Percentiles rank a stretch among this genome's conserved stretches.
Evolutionary conservation across 1,140 invertebrate species (phyloP).

Genomic region (Geopemphigus sp.): DNA sequence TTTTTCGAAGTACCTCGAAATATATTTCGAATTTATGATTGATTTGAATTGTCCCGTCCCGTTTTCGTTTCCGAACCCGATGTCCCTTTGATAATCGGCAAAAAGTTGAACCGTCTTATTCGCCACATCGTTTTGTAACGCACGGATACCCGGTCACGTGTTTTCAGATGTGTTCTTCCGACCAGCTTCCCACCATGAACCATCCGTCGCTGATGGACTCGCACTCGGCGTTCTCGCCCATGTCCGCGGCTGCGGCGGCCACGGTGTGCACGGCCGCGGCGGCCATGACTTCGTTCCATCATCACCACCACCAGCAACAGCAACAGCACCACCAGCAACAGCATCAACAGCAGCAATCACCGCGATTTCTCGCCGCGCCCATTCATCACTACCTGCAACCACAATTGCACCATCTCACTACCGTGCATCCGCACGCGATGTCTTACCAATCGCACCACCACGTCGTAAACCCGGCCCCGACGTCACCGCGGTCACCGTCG

Average conservation of each 20-base stretch:
- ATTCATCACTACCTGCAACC: constrained; percentile 41
- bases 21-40: too few species aligned
- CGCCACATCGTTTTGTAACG: too few species aligned
- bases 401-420: constrained; percentile 26
- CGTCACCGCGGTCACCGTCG: constrained; percentile 25
- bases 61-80: too few species aligned
- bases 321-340: constrained; percentile 12
- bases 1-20: too few species aligned
- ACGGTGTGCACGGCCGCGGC: constrained; percentile 42
- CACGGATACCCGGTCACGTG: too few species aligned
- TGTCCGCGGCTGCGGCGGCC: constrained; percentile 42
- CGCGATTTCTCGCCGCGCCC: constrained; percentile 24
- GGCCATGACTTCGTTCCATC: constrained; percentile 43
- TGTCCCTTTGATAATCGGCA: too few species aligned
- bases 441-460: constrained; percentile 23
- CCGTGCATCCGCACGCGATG: constrained; percentile 37
- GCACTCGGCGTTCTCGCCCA: constrained; percentile 45
- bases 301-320: constrained; percentile 4
- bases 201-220: constrained; percentile 43
- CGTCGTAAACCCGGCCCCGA: neutral
- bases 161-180: constrained; percentile 34
- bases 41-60: too few species aligned
- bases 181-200: neutral
- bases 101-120: too few species aligned
- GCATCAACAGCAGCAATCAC: neutral